phyloP scores from a whole-genome alignment of 2,797 vertebrate genomes.

The Micromesistius poutassou region DNA sequence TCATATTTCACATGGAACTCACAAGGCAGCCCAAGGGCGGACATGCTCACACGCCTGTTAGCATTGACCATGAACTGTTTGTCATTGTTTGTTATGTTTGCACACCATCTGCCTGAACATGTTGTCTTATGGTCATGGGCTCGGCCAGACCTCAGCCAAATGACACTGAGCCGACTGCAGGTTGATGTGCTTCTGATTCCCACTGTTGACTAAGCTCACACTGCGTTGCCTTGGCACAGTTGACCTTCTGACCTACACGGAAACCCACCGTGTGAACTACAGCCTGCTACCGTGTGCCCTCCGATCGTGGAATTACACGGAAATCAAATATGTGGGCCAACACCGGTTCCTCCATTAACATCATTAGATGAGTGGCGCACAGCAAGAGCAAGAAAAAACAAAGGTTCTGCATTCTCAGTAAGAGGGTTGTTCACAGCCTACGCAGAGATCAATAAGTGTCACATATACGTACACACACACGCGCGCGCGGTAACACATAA shows the following conservation, averaged over 20 bases:
- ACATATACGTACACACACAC: constrained; percentile 4
- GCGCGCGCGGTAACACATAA: constrained; percentile 16
- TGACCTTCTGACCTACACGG: not conserved
- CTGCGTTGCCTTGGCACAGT: not conserved
- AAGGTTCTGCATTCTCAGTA: not conserved
- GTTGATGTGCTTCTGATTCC: not conserved
- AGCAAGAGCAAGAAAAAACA: not conserved
- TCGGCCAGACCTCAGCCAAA: not conserved
- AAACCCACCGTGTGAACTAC: not conserved
- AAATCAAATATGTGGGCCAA: not conserved
- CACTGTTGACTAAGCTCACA: not conserved
- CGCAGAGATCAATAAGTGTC: not conserved
- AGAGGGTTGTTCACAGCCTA: not conserved
- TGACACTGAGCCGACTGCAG: not conserved
- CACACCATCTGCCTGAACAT: not conserved
- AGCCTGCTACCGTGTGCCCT: not conserved
- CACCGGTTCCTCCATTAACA: not conserved
- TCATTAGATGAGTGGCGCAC: not conserved
- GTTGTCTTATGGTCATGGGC: not conserved
- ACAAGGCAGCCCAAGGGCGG: not conserved
- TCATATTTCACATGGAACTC: not conserved
- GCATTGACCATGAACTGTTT: not conserved
- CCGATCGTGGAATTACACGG: not conserved
- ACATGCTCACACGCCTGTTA: not conserved
- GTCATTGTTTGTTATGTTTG: not conserved